A percentile compares a stretch with the other conserved stretches of the same genome.
Conservation (phyloP, 2,797 vertebrate genomes). For the Aphelocoma californica region DNA sequence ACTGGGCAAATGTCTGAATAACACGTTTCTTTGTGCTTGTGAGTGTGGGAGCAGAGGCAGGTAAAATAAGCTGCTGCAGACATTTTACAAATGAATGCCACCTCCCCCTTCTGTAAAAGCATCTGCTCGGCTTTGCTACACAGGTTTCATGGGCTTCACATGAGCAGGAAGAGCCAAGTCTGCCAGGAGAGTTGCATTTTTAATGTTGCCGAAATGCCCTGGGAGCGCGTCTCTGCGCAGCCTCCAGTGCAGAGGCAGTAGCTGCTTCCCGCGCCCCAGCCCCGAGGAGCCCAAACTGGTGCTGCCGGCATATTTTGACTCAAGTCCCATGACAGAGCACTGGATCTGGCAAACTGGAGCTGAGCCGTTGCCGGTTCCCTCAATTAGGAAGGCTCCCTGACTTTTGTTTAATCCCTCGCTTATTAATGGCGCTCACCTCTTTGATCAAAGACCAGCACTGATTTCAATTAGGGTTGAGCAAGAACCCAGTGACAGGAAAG, state of each 20-base stretch:
- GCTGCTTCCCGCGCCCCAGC: not conserved
- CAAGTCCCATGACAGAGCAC: not conserved
- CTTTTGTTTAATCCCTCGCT: slow-evolving; percentile 19
- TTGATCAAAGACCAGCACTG: slow-evolving; percentile 48
- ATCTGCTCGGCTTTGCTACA: fast-evolving
- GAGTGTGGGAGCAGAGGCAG: not conserved
- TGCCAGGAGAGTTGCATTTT: not conserved
- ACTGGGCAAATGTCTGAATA: not conserved
- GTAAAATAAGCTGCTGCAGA: not conserved
- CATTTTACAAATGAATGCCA: not conserved
- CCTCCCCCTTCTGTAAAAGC: not conserved
- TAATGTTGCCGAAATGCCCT: not conserved
- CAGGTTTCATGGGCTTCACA: not conserved
- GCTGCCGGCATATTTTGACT: not conserved
- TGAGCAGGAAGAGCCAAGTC: not conserved
- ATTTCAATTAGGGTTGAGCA: slow-evolving; percentile 49
- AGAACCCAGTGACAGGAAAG: slow-evolving; percentile 28
- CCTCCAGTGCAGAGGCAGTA: not conserved
- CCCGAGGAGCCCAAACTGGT: not conserved
- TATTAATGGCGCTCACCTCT: slow-evolving; percentile 23
- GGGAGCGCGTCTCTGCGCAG: fast-evolving
- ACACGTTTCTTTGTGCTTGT: fast-evolving
- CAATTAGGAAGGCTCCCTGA: not conserved
- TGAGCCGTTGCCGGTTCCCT: not conserved
- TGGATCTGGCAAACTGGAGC: not conserved